These are phyloP conservation scores for Sclerurus mexicanus DNA, from an alignment of 2,113 vertebrate genomes.

Conservation along the genomic window DNA sequence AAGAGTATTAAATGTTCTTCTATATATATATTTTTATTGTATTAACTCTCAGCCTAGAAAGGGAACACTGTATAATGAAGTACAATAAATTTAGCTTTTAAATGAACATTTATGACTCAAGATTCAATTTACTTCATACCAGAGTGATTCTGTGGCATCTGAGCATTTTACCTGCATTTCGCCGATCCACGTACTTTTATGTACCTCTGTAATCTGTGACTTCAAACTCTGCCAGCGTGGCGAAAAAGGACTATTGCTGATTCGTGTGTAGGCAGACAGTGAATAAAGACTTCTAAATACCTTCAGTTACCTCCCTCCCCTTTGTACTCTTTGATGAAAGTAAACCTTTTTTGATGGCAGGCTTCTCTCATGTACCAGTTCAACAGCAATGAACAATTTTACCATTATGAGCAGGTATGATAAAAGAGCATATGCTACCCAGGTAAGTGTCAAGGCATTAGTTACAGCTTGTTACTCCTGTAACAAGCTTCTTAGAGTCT, in stretches of 20 bases:
- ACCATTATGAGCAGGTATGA: neutral
- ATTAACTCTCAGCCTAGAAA: conserved; percentile 66
- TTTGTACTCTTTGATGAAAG: neutral
- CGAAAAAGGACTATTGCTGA: neutral
- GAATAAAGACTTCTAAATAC: neutral
- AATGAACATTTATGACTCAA: conserved; percentile 10
- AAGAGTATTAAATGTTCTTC: conserved; percentile 70
- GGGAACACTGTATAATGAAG: conserved; percentile 74
- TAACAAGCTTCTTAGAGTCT: neutral
- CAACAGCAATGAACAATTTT: neutral
- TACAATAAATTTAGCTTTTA: conserved; percentile 83
- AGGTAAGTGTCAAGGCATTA: neutral
- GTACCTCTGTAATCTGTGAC: neutral
- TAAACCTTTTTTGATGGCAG: neutral
- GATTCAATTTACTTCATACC: neutral
- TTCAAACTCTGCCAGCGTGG: neutral
- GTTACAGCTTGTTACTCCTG: neutral
- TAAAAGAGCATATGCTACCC: fast-evolving
- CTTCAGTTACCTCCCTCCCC: neutral
- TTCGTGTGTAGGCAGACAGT: neutral
- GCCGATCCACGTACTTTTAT: neutral
- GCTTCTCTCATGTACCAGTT: neutral
- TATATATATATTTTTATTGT: conserved; percentile 72
- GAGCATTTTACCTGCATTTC: neutral
- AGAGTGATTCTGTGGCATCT: neutral